Conservation (phyloP, 1,140 invertebrate genomes). For the Drosophila pseudoananassae region DNA sequence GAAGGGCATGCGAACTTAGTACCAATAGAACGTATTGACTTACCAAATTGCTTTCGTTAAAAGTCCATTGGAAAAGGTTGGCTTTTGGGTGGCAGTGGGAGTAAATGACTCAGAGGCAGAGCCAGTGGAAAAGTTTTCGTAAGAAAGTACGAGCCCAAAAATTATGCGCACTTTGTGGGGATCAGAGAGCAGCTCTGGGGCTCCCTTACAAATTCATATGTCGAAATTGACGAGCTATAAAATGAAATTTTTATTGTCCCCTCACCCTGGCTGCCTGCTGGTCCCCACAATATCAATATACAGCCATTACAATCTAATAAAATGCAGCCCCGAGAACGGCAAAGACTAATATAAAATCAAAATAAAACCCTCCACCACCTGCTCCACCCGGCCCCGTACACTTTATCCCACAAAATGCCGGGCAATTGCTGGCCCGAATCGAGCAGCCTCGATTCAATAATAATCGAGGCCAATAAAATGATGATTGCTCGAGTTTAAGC, state of each 20-base stretch:
- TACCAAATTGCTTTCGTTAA: slow-evolving; percentile 36
- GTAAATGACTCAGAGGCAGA: no score
- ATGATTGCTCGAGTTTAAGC: slow-evolving; percentile 66
- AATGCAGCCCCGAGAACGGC: slow-evolving; percentile 30
- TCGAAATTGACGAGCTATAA: slow-evolving; percentile 65
- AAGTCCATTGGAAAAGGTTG: slow-evolving; percentile 8
- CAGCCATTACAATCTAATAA: slow-evolving; percentile 57
- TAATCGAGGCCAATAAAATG: slow-evolving; percentile 77
- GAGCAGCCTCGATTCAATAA: slow-evolving; percentile 57
- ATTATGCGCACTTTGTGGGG: slow-evolving; percentile 41
- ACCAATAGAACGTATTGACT: slow-evolving; percentile 28
- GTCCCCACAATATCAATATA: slow-evolving; percentile 63
- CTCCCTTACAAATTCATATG: slow-evolving; percentile 55
- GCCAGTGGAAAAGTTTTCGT: not conserved
- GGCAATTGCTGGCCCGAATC: slow-evolving; percentile 29
- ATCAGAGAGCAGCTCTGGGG: slow-evolving; percentile 8
- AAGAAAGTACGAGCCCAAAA: slow-evolving; percentile 21
- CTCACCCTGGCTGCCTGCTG: not conserved
- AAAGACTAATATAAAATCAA: slow-evolving; percentile 43
- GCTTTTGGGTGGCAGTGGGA: not conserved
- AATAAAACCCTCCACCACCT: slow-evolving; percentile 52
- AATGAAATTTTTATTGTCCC: slow-evolving; percentile 69
- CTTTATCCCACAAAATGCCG: slow-evolving; percentile 25
- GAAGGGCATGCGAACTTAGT: not conserved
- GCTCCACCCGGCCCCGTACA: not conserved